Base-by-base conservation (phyloP, 2,113 vertebrate species). In the Dryoscopus gambensis region DNA sequence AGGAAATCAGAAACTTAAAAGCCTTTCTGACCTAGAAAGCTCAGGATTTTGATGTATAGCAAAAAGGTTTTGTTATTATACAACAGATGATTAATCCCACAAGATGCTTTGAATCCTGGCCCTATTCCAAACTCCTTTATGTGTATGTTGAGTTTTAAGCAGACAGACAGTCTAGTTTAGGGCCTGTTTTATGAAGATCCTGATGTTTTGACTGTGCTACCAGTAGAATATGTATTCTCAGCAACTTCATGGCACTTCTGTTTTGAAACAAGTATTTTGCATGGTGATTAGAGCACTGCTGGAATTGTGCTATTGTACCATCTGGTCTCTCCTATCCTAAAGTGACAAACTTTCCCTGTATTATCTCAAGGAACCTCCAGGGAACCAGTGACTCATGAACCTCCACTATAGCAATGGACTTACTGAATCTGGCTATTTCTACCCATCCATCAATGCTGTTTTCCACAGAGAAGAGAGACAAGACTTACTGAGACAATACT, bases 21-120 rank as follows among this genome's bases (percentile, higher is more conserved):
- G 27, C 50, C 42, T 86, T 85, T 93, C 68, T 94, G 90, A 93
- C 90, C 95, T 83, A 94, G 47, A 96, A 91, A 94, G n/a, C 35
- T 93, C 42, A 77, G 69, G 79, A 96, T 93, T 96, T 87, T 42
- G 10, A 93, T 86, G 55, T 89, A 86, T 77, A 83, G 63, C 30
- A 67, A 89, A 93, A 93, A 20, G 15, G 46, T 22, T 94, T 90
- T 83, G 63, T 35, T 76, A 91, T 94, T 96, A 87, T 55, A 70
- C 33, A 85, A 83, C 53, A 83, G 46, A 89, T 55, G 57, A 84
- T 87, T 96, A 96, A 96, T 96, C 78, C 71, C 59, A 67, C 70
- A 95, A 85, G 30, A 83, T 55, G 17, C 23, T 84, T 89, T 78
- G 78, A 91, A 60, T 64, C 25, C 57, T 84, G 78, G 42, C 46